Percentiles rank a stretch among this genome's conserved stretches.
phyloP scores from a whole-genome alignment of 2,888 invertebrate genomes.

The Athetis lepigone region DNA sequence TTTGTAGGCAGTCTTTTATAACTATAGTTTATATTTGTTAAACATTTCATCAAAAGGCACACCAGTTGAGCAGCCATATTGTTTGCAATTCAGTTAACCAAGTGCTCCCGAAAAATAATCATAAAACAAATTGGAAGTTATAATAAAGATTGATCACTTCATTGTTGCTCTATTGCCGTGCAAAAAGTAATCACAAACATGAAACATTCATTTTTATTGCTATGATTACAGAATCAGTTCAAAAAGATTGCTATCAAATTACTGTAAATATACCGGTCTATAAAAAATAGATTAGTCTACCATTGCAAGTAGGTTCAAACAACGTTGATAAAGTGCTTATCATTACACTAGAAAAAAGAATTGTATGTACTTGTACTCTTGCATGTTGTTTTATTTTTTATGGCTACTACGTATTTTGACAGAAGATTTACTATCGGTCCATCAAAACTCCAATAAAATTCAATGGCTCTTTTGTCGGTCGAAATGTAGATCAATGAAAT shows the following conservation, averaged over 20 bases:
- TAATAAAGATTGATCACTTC: conserved; percentile 42
- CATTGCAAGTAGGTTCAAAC: background rate
- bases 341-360: too few species aligned
- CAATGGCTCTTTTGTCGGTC: conserved; percentile 16
- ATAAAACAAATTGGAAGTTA: too few species aligned
- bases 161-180: conserved; percentile 21
- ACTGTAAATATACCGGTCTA: background rate
- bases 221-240: conserved; percentile 4
- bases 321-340: background rate
- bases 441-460: conserved; percentile 36
- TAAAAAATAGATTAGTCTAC: conserved; percentile 2
- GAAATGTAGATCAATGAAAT: conserved; percentile 27
- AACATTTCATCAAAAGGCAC: too few species aligned
- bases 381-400: too few species aligned
- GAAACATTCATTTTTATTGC: conserved; percentile 11
- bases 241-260: background rate
- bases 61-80: too few species aligned
- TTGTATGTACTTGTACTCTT: background rate
- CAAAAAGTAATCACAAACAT: conserved; percentile 32
- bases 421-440: conserved; percentile 5
- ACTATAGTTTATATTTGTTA: too few species aligned
- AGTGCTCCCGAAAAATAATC: too few species aligned
- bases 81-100: background rate
- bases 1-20: too few species aligned
- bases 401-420: background rate